Evolutionary conservation across 2,797 vertebrate species (phyloP), one percentile per base, ranked within the genome.

Genomic region (Aselliscus stoliczkanus): DNA sequence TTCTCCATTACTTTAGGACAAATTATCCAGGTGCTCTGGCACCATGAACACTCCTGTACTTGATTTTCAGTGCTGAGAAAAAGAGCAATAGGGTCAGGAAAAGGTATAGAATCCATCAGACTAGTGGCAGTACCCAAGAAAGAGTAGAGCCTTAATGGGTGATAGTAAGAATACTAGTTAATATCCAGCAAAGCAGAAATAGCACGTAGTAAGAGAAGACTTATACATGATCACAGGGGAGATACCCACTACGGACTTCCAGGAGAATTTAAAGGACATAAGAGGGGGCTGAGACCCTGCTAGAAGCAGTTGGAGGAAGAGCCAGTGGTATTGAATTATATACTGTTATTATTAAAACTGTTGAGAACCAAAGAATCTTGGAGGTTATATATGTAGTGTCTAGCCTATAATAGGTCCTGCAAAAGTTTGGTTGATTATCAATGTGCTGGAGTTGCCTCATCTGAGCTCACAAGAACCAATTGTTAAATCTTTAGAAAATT

Each of bases 351-450:
- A 52, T 72, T 73, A 82, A 72, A 17, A 79, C 15, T 60, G 14
- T 42, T 90, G 82, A 94, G 6, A 60, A 15, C 62, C 75, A 93
- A 80, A 23, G 60, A 52, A 88, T 76, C 77, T 70, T 70, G 17
- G 34, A 75, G 27, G 47, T 77, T 64, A 81, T 31, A 56, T n/a
- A 50, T n/a, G 13, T 29, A 88, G 11, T 84, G 3, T 80, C n/a
- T 89, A 87, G n/a, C 14, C 58, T 42, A 75, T 23, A 39, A 90
- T 15, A 62, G n/a, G 23, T 83, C 58, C n/a, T 64, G 54, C 85
- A 34, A 70, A 92, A 90, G 65, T 95, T 80, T 85, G 54, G 5
- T 89, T 95, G 54, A 37, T 93, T 90, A 58, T 60, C 44, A 87
- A 50, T 80, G 47, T 60, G n/a, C 39, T 65, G 12, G n/a, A 72